These are phyloP conservation scores for Akabosia matsudoensis DNA, from an alignment of 1,140 invertebrate species.

Conservation along the genomic window DNA sequence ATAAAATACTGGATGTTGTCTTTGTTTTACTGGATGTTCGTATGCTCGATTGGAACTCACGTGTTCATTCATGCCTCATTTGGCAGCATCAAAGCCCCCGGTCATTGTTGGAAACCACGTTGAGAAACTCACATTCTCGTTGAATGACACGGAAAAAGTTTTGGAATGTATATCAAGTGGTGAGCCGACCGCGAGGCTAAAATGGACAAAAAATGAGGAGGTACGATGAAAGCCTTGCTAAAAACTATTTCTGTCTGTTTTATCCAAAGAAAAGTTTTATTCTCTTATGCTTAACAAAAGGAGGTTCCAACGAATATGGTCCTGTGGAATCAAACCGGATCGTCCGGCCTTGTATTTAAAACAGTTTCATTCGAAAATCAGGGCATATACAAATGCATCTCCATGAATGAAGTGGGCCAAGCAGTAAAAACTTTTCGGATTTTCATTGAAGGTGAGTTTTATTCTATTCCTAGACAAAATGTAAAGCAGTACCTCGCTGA, in stretches of 20 bases:
- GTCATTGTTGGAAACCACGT: background rate
- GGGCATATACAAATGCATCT: constrained; percentile 35
- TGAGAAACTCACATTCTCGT: background rate
- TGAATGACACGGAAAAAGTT: constrained; percentile 35
- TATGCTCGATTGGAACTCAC: no score
- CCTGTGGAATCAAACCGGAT: constrained; percentile 15
- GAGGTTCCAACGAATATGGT: constrained; percentile 23
- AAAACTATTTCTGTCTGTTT: background rate
- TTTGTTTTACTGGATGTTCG: no score
- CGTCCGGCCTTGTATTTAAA: constrained; percentile 27
- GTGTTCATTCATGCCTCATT: background rate
- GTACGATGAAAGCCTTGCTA: background rate
- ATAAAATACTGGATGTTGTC: no score
- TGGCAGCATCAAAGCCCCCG: background rate
- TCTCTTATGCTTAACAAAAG: background rate
- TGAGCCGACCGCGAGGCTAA: constrained; percentile 12
- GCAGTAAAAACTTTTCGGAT: constrained; percentile 28
- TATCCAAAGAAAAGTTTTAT: background rate
- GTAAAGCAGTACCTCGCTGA: background rate
- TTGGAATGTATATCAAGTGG: constrained; percentile 17
- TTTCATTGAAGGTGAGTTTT: constrained; percentile 28
- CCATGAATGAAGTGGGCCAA: constrained; percentile 28
- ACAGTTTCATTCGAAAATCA: constrained; percentile 24
- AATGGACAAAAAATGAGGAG: constrained; percentile 36
- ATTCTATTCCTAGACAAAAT: background rate